These are phyloP conservation scores for Upupa epops DNA, from an alignment of 2,113 vertebrate genomes.

Conservation along the genomic window DNA sequence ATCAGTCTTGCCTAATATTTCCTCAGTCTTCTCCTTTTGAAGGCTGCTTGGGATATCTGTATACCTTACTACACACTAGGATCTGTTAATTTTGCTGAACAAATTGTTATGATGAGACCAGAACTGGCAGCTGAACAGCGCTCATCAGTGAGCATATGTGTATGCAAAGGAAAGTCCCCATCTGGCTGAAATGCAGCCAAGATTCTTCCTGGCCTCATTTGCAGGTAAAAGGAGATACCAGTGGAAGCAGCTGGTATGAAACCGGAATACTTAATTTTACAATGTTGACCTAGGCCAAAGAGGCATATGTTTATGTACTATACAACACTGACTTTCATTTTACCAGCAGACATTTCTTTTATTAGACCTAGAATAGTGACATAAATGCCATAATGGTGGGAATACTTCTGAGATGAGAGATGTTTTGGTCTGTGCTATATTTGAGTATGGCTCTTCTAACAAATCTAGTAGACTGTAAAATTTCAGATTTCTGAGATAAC, in stretches of 20 bases:
- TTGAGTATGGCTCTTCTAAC: neutral
- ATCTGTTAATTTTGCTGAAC: neutral
- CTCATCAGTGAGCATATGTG: neutral
- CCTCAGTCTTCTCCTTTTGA: neutral
- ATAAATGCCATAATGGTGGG: neutral
- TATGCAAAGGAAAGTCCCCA: neutral
- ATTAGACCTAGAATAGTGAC: neutral
- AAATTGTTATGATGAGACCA: neutral
- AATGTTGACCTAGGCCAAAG: neutral
- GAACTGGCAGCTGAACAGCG: neutral
- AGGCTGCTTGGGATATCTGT: neutral
- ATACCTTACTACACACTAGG: neutral
- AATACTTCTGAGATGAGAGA: neutral
- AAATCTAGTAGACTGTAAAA: neutral
- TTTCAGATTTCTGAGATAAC: neutral
- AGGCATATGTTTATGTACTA: neutral
- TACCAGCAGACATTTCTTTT: neutral
- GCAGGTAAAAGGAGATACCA: neutral
- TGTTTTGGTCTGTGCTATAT: neutral
- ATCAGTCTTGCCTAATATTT: neutral
- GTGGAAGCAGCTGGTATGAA: neutral
- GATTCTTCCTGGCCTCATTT: neutral
- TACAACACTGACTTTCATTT: neutral
- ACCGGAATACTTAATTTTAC: neutral
- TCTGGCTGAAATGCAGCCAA: neutral